Base-by-base conservation (phyloP, 1,140 invertebrate genomes). In the Probaryconus sp. region DNA sequence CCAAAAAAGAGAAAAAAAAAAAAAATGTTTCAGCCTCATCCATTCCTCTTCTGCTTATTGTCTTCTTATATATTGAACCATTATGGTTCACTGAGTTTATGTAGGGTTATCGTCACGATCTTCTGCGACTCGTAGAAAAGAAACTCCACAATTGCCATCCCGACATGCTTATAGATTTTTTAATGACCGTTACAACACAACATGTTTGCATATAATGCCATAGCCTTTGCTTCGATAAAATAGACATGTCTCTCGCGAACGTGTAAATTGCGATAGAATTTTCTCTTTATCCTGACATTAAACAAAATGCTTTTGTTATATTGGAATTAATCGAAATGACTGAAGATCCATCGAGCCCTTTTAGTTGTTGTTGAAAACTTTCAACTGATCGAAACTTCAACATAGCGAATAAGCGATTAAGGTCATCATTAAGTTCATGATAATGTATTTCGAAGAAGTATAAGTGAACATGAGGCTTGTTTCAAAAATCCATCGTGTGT, bases 311-410 rank as follows among this genome's bases (percentile, higher is more conserved):
- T 24, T 24, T 24, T 4, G 7, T 24, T 24, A 24, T 4, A 4
- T 24, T 24, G 3, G 21, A 24, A 24, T 24, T 24, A 7, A 58
- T 31, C 40, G 20, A 21, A 16, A 1, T 13, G 45, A 51, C 33
- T 16, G 20, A 51, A 51, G 31, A 50, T 43, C 10, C 28, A 42
- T 10, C 33, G 1, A 64, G 30, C 30, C 9, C 40, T 3, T 47
- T 64, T 64, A 53, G 47, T n/a, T n/a, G n/a, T n/a, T n/a, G n/a
- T n/a, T 18, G 48, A 43, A 64, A 64, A 51, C 38, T 64, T 51
- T 53, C 60, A 64, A 64, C 60, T 28, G 60, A 53, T 40, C 60
- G 48, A 48, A 64, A 64, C 40, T 47, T 35, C 58, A 9, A 7
- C 51, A 26, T 31, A 31, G 3, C n/a, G 30, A 31, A 31, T 31